phyloP scores from a whole-genome alignment of 2,888 invertebrate species.

The Philereme vetulata region DNA sequence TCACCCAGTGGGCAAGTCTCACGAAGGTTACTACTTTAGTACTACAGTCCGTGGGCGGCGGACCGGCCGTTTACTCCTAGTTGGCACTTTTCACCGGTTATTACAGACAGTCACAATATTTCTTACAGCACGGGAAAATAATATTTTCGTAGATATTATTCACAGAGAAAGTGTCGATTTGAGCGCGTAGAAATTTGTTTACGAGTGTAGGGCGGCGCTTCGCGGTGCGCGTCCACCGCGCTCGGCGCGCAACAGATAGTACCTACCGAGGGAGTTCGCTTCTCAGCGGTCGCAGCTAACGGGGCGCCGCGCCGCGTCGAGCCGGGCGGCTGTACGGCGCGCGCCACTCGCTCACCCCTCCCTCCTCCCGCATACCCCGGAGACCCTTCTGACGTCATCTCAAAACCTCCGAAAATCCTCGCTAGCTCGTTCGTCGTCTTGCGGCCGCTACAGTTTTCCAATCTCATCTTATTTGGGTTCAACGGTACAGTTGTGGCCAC shows the following conservation, averaged over 20 bases:
- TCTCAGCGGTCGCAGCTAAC: constrained; percentile 21
- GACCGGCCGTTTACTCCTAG: constrained; percentile 65
- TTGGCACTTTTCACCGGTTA: constrained; percentile 53
- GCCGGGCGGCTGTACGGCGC: constrained; percentile 57
- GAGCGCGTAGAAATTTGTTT: constrained; percentile 66
- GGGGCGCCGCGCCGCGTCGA: constrained; percentile 42
- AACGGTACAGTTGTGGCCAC: constrained; percentile 41
- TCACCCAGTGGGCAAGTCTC: constrained; percentile 58
- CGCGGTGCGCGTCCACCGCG: constrained; percentile 67
- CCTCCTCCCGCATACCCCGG: constrained; percentile 41
- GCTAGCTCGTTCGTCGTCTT: constrained; percentile 57
- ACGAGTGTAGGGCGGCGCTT: constrained; percentile 55
- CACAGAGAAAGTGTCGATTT: constrained; percentile 44
- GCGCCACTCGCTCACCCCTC: constrained; percentile 57
- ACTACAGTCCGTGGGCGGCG: constrained; percentile 72
- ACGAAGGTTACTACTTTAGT: constrained; percentile 60
- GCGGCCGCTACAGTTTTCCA: constrained; percentile 56
- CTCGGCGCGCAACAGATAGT: constrained; percentile 77
- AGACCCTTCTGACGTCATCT: constrained; percentile 73
- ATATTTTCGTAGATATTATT: constrained; percentile 32
- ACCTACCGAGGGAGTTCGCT: constrained; percentile 57
- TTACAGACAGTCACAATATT: constrained; percentile 50
- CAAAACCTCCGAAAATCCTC: constrained; percentile 71
- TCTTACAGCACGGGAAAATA: constrained; percentile 41
- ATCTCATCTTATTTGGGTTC: constrained; percentile 43